phyloP scores from a whole-genome alignment of 2,797 vertebrate genomes.

The Decapterus maruadsi region DNA sequence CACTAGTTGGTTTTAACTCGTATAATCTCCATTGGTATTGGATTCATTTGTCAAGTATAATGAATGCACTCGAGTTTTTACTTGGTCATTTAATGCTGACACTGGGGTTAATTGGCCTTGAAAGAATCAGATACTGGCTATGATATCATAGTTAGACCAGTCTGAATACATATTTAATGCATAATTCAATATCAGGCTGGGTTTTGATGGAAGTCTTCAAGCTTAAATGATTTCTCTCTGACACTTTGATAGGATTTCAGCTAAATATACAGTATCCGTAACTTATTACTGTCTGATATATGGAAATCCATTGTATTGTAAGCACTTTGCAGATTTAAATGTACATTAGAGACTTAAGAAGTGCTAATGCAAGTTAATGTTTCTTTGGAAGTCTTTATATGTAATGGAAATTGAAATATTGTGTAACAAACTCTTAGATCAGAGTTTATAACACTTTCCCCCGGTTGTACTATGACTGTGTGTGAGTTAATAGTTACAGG shows the following conservation, averaged over 20 bases:
- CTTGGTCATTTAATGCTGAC: slow-evolving; percentile 53
- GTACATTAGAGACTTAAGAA: background rate
- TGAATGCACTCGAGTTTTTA: slow-evolving; percentile 60
- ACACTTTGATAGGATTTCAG: slow-evolving; percentile 11
- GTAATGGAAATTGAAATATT: background rate
- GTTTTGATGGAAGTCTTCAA: slow-evolving; percentile 17
- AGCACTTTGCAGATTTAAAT: background rate
- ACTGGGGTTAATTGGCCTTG: slow-evolving; percentile 66
- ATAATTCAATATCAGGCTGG: slow-evolving; percentile 43
- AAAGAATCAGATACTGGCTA: slow-evolving; percentile 51
- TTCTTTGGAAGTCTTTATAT: background rate
- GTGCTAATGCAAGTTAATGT: background rate
- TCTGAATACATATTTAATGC: slow-evolving; percentile 46
- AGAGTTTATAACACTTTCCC: background rate
- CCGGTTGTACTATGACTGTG: background rate
- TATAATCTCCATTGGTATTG: slow-evolving; percentile 43
- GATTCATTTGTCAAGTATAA: slow-evolving; percentile 66
- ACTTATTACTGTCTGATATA: background rate
- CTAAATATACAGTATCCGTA: background rate
- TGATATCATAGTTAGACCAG: slow-evolving; percentile 57
- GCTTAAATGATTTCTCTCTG: slow-evolving; percentile 26
- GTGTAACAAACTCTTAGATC: background rate
- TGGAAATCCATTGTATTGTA: background rate
- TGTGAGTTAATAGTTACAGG: slow-evolving; percentile 11
- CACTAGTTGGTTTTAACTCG: slow-evolving; percentile 45